Evolutionary conservation across 2,113 vertebrate species (phyloP).

Genomic region (Hippolais icterina): DNA sequence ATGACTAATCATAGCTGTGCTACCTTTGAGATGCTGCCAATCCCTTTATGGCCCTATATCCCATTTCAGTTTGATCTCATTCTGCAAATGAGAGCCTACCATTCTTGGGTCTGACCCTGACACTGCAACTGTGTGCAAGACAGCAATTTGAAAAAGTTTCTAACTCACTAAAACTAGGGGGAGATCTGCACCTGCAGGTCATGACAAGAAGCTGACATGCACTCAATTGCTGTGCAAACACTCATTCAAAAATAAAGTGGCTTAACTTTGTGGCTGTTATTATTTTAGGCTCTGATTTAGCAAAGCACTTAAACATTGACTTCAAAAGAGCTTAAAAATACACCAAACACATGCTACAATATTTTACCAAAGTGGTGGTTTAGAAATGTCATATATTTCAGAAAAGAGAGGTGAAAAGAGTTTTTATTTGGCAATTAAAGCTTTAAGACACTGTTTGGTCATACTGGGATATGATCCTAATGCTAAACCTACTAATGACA

Average conservation of each 20-base stretch:
- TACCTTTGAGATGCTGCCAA: slow-evolving; percentile 47
- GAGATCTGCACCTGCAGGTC: neutral
- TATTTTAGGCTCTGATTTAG: slow-evolving; percentile 43
- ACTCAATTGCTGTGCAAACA: neutral
- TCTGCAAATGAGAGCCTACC: neutral
- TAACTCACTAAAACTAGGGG: neutral
- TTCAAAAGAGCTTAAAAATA: slow-evolving; percentile 21
- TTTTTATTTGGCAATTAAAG: neutral
- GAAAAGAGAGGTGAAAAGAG: neutral
- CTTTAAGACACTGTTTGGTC: neutral
- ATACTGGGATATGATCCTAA: neutral
- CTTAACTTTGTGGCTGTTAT: neutral
- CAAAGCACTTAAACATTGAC: slow-evolving; percentile 16
- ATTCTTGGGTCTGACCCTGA: neutral
- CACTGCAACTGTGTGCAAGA: neutral
- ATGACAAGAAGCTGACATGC: neutral
- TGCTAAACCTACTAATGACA: neutral
- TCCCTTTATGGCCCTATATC: neutral
- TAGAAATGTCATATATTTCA: neutral
- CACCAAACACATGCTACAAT: neutral
- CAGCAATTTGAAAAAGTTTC: neutral
- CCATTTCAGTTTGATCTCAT: slow-evolving; percentile 27
- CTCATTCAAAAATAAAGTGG: neutral
- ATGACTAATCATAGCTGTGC: slow-evolving; percentile 34
- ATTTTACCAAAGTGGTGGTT: neutral